Evolutionary conservation across 2,113 vertebrate species (phyloP).

Genomic region (Elephantulus edwardii): DNA sequence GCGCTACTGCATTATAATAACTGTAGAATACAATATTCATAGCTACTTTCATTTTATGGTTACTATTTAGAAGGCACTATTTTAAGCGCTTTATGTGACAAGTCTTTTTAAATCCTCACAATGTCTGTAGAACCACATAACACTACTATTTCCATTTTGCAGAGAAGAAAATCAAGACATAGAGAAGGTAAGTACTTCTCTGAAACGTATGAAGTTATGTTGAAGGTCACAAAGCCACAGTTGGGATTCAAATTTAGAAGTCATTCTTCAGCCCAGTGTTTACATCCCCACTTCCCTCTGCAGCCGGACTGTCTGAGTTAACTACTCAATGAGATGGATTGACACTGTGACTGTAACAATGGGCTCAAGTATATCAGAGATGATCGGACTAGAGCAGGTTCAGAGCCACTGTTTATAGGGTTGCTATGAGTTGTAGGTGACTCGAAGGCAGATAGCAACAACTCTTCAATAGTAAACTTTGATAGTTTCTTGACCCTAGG

Average conservation of each 20-base stretch:
- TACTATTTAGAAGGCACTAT: background rate
- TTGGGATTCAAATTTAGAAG: background rate
- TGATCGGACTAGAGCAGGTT: too few species aligned
- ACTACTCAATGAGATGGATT: too few species aligned
- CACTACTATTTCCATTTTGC: background rate
- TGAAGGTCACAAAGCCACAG: background rate
- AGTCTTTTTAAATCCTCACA: background rate
- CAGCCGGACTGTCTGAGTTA: background rate
- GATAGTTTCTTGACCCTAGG: background rate
- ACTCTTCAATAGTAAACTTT: slow-evolving; percentile 25
- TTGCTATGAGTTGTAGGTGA: too few species aligned
- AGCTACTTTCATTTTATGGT: background rate
- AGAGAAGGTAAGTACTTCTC: background rate
- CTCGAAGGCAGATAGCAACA: too few species aligned
- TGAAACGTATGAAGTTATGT: too few species aligned
- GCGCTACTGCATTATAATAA: background rate
- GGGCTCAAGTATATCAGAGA: too few species aligned
- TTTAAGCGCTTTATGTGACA: background rate
- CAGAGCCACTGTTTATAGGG: too few species aligned
- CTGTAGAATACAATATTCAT: background rate
- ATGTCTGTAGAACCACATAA: background rate
- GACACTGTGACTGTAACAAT: too few species aligned
- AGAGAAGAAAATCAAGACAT: background rate
- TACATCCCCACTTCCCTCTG: background rate
- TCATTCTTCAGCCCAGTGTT: background rate